Conservation (phyloP, 2,888 invertebrate genomes). For the Cosmopolites sordidus region DNA sequence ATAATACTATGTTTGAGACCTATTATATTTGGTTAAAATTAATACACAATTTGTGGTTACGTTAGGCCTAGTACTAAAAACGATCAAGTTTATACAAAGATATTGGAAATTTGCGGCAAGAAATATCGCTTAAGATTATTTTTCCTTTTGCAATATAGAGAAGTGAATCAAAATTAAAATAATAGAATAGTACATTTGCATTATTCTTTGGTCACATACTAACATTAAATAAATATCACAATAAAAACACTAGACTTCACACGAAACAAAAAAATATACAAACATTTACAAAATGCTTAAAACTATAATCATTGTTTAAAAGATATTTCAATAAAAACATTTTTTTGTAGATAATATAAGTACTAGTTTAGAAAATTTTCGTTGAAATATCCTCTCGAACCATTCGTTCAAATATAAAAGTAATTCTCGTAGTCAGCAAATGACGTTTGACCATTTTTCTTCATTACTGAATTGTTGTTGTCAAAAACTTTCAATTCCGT, state of each 20-base stretch:
- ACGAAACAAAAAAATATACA: constrained; percentile 5
- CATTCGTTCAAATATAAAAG: constrained; percentile 54
- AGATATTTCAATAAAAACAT: neutral
- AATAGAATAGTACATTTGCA: neutral
- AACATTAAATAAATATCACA: constrained; percentile 19
- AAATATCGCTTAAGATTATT: too few species aligned
- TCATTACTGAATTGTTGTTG: constrained; percentile 27
- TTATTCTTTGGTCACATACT: constrained; percentile 17
- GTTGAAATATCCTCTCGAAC: neutral
- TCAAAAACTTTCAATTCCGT: constrained; percentile 39
- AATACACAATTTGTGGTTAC: too few species aligned
- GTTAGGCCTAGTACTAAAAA: too few species aligned
- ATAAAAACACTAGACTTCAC: constrained; percentile 21
- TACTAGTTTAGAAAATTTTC: neutral
- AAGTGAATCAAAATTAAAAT: neutral
- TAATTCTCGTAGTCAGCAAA: constrained; percentile 65
- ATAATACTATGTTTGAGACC: too few species aligned
- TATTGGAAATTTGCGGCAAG: too few species aligned
- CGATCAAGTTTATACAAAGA: too few species aligned
- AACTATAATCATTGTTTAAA: too few species aligned
- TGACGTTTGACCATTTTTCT: constrained; percentile 35
- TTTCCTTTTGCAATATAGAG: too few species aligned
- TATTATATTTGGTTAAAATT: too few species aligned
- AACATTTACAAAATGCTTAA: neutral
- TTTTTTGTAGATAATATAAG: neutral